These are phyloP conservation scores for Psittacula cyanocephala DNA, from an alignment of 2,113 vertebrate species.

Conservation along the genomic window DNA sequence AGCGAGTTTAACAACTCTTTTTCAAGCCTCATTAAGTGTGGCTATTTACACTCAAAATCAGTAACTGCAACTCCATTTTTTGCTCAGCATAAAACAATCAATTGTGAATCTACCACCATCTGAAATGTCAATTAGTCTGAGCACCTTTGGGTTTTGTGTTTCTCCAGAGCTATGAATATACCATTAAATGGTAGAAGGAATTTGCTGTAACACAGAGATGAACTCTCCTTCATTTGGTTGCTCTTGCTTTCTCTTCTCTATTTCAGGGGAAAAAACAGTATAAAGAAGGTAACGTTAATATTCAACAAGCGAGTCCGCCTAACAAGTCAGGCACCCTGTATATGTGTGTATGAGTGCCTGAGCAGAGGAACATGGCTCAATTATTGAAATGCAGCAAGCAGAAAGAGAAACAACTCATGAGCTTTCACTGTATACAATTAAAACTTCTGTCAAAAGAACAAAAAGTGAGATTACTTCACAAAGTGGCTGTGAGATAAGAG, in stretches of 20 bases:
- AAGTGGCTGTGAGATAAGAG: not conserved
- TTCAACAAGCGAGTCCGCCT: not conserved
- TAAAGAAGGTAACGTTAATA: not conserved
- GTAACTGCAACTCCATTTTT: not conserved
- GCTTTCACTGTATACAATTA: not conserved
- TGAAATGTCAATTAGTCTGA: not conserved
- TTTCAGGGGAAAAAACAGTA: not conserved
- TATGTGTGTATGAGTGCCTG: not conserved
- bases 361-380: not conserved
- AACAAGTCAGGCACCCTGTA: not conserved
- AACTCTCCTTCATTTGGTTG: not conserved
- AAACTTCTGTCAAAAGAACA: not conserved
- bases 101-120: not conserved
- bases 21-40: not conserved
- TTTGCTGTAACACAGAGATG: not conserved
- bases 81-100: not conserved
- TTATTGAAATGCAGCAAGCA: not conserved
- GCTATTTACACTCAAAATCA: not conserved
- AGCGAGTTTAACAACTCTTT: not conserved
- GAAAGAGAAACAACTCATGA: not conserved
- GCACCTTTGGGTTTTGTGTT: not conserved
- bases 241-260: not conserved
- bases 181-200: not conserved
- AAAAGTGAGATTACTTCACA: not conserved
- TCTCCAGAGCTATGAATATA: not conserved